Evolutionary conservation across 2,888 invertebrate genomes (phyloP).

Genomic region (Hydrotaea cyrtoneurina): DNA sequence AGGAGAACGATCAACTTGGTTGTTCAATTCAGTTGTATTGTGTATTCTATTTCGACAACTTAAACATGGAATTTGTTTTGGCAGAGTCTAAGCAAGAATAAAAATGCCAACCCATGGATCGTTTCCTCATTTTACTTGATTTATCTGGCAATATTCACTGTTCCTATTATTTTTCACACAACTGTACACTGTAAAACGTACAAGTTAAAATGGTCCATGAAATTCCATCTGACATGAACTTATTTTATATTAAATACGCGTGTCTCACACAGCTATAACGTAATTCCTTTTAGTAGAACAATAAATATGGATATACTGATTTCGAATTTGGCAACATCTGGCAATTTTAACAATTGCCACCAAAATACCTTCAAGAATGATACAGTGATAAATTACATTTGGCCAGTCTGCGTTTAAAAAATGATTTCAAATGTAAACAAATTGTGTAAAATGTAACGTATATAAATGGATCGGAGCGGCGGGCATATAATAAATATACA

Average conservation of each 20-base stretch:
- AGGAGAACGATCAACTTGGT: no score
- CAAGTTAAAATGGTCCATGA: no score
- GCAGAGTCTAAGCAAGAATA: no score
- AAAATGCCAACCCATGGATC: no score
- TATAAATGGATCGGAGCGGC: constrained; percentile 1
- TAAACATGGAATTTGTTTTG: no score
- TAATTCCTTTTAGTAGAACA: neutral
- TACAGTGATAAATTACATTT: neutral
- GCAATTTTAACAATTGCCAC: neutral
- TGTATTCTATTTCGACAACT: no score
- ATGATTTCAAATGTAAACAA: constrained; percentile 22
- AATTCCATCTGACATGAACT: neutral
- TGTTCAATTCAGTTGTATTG: no score
- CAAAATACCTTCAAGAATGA: neutral
- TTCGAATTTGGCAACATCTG: neutral
- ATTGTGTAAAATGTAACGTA: neutral
- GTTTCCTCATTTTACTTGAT: no score
- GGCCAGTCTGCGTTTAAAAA: neutral
- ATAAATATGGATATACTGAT: constrained; percentile 32
- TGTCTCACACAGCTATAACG: no score
- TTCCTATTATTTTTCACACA: no score
- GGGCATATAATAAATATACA: neutral
- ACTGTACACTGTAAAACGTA: no score
- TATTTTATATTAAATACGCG: neutral
- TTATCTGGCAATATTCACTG: no score